Conservation (phyloP, 2,113 vertebrate species). For the Zingel zingel region DNA sequence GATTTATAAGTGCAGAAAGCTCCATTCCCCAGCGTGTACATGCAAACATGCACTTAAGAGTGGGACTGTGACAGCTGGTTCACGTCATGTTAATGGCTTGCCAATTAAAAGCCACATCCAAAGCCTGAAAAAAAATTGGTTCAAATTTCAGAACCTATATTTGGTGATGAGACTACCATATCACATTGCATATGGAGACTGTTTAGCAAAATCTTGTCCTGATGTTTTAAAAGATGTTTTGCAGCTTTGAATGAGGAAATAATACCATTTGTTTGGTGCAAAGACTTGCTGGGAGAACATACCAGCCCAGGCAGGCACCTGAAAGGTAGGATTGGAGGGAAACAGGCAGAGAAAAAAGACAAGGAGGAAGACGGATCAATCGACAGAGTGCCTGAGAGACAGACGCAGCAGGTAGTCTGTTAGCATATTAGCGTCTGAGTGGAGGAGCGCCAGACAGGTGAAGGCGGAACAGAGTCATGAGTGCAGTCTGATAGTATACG, state of each 20-base stretch:
- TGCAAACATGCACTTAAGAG: slow-evolving; percentile 30
- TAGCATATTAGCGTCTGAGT: slow-evolving; percentile 45
- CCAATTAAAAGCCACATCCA: slow-evolving; percentile 26
- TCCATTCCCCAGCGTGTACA: slow-evolving; percentile 32
- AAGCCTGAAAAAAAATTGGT: slow-evolving; percentile 17
- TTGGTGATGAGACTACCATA: neutral
- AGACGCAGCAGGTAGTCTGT: slow-evolving; percentile 27
- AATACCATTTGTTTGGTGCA: neutral
- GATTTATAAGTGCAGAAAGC: slow-evolving; percentile 62
- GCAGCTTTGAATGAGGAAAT: neutral
- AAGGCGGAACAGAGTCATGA: slow-evolving; percentile 45
- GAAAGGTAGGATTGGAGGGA: neutral
- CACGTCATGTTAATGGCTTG: slow-evolving; percentile 31
- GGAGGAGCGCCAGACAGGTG: slow-evolving; percentile 53
- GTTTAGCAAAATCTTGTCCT: neutral
- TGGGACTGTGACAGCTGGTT: slow-evolving; percentile 48
- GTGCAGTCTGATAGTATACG: slow-evolving; percentile 35
- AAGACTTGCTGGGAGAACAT: neutral
- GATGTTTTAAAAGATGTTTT: neutral
- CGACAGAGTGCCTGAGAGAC: slow-evolving; percentile 11
- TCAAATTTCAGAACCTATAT: slow-evolving; percentile 27
- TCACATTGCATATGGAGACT: neutral
- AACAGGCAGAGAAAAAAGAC: neutral
- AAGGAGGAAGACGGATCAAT: neutral
- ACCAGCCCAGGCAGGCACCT: neutral